Percentiles rank a stretch among this genome's conserved stretches.
These are phyloP conservation scores for Palythoa grandis DNA, from an alignment of 92 coral and sea anemone species.

Conservation along the genomic window DNA sequence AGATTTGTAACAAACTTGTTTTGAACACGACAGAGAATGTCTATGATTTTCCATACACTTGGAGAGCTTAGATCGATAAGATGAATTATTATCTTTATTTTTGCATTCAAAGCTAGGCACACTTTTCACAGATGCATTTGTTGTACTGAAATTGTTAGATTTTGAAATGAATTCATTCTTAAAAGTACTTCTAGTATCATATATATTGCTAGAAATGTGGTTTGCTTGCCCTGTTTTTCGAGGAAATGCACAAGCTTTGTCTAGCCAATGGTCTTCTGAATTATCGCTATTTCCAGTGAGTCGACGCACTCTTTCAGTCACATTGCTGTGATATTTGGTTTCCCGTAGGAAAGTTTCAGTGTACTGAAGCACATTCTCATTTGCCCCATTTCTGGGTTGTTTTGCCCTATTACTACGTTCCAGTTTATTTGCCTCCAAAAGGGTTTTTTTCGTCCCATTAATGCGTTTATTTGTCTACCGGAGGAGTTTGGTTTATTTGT, in stretches of 20 bases:
- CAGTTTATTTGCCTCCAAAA: background rate
- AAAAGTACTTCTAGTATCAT: background rate
- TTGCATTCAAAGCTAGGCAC: conserved; percentile 31
- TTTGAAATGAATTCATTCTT: background rate
- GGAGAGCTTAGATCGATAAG: background rate
- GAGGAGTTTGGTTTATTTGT: background rate
- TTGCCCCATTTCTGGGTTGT: conserved; percentile 5
- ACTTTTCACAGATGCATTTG: conserved; percentile 22
- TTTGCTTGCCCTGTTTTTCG: background rate
- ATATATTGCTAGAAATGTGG: background rate
- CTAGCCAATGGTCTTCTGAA: conserved; percentile 7
- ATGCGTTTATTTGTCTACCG: background rate
- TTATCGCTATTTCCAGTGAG: background rate
- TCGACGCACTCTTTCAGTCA: background rate
- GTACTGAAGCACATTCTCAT: background rate
- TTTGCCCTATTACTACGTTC: background rate
- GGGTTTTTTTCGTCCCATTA: background rate
- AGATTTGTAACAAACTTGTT: conserved; percentile 35
- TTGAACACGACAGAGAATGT: conserved; percentile 35
- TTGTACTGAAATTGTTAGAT: background rate
- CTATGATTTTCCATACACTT: conserved; percentile 21
- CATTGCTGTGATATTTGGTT: background rate
- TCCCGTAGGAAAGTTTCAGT: background rate
- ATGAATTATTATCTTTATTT: conserved; percentile 28
- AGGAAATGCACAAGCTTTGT: background rate